A percentile compares a stretch with the other conserved stretches of the same genome.
These are phyloP conservation scores for Noctua janthina DNA, from an alignment of 2,888 invertebrate species.

Conservation along the genomic window DNA sequence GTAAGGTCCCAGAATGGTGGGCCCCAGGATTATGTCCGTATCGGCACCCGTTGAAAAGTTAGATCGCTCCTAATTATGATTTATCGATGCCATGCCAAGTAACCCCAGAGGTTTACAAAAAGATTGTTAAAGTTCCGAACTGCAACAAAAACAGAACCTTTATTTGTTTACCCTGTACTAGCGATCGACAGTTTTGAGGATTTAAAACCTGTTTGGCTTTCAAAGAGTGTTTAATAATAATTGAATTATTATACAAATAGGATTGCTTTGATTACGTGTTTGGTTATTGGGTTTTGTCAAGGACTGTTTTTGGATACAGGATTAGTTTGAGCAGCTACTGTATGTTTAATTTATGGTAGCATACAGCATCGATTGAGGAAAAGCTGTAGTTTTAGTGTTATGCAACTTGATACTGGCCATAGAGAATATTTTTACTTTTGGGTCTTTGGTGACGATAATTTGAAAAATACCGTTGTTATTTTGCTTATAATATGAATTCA, in stretches of 20 bases:
- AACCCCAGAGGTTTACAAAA: constrained; percentile 44
- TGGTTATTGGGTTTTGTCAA: not conserved
- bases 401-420: not conserved
- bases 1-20: constrained; percentile 66
- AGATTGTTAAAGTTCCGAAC: constrained; percentile 12
- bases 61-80: constrained; percentile 86
- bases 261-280: constrained; percentile 25
- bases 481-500: not conserved
- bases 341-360: constrained; percentile 14
- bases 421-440: not conserved
- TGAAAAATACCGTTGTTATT: not conserved
- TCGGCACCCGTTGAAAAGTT: constrained; percentile 87
- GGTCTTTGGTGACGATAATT: not conserved
- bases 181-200: constrained; percentile 56
- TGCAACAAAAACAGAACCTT: not conserved
- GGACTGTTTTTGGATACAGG: not conserved
- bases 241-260: constrained; percentile 42
- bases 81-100: constrained; percentile 72
- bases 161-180: constrained; percentile 40
- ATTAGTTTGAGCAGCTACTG: not conserved
- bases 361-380: not conserved
- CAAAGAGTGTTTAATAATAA: constrained; percentile 35
- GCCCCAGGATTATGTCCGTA: constrained; percentile 77
- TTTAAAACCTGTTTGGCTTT: constrained; percentile 48
- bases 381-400: not conserved